Conservation (phyloP, 2,797 vertebrate species). For the Nannoperca obscura region DNA sequence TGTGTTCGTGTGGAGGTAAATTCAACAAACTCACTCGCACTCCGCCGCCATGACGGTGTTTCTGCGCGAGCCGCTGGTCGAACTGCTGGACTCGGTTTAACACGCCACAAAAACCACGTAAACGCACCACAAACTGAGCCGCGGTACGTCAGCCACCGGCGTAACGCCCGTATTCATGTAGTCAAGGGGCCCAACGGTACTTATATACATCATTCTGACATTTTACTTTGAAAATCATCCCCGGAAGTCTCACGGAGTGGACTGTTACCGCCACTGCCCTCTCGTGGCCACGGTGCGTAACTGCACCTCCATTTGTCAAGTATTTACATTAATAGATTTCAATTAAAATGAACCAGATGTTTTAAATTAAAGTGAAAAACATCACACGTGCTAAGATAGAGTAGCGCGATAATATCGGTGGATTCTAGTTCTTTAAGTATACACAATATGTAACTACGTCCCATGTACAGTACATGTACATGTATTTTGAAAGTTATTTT, state of each 20-base stretch:
- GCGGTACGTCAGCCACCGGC: accelerated
- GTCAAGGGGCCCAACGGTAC: accelerated
- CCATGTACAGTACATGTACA: too few relatives aligned
- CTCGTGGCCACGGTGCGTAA: background rate
- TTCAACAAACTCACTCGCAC: constrained; percentile 82
- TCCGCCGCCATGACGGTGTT: constrained; percentile 81
- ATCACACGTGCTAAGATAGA: too few relatives aligned
- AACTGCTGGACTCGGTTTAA: background rate
- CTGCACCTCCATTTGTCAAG: background rate
- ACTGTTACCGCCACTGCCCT: background rate
- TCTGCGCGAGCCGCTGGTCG: constrained; percentile 3
- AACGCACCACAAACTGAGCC: too few relatives aligned
- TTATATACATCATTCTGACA: accelerated
- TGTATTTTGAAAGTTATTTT: background rate
- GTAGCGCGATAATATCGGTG: too few relatives aligned
- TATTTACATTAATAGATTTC: too few relatives aligned
- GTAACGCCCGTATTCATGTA: background rate
- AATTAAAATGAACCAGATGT: too few relatives aligned
- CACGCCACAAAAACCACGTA: background rate
- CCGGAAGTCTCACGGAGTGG: constrained; percentile 13
- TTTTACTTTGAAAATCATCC: constrained; percentile 1
- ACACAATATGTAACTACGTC: background rate
- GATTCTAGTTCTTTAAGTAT: too few relatives aligned
- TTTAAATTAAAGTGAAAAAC: background rate
- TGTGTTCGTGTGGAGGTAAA: background rate